These are phyloP conservation scores for Notarius lentiginosus DNA, from an alignment of 2,113 vertebrate genomes.

Conservation along the genomic window DNA sequence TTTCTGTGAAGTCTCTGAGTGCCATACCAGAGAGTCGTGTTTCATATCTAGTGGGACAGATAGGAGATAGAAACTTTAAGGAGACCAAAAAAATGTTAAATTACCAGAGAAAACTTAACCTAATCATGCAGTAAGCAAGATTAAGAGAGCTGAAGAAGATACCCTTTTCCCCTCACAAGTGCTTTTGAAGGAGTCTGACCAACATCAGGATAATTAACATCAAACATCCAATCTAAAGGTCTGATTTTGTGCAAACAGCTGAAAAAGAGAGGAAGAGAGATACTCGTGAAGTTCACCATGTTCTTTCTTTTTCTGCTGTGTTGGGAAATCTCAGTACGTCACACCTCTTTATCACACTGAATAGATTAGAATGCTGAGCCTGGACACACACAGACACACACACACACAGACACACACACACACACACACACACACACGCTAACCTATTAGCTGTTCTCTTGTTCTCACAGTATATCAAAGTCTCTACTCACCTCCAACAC, in stretches of 20 bases:
- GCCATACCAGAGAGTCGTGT: background rate
- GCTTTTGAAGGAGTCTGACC: background rate
- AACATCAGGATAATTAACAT: background rate
- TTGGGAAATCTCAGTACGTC: constrained; percentile 45
- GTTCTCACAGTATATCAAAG: constrained; percentile 10
- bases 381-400: background rate
- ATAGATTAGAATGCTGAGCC: constrained; percentile 26
- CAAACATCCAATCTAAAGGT: background rate
- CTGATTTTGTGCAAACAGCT: background rate
- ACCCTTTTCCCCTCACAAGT: background rate
- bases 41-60: background rate
- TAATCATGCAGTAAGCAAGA: background rate
- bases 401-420: background rate
- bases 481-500: constrained; percentile 7
- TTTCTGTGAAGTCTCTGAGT: background rate
- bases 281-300: constrained; percentile 32
- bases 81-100: background rate
- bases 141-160: background rate
- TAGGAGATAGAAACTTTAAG: background rate
- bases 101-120: background rate
- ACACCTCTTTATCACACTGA: constrained; percentile 43
- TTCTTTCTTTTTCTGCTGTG: constrained; percentile 47
- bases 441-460: background rate
- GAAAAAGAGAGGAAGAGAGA: background rate
- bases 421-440: background rate